Conservation (phyloP, 2,888 invertebrate species). For the Galerucella calmariensis region DNA sequence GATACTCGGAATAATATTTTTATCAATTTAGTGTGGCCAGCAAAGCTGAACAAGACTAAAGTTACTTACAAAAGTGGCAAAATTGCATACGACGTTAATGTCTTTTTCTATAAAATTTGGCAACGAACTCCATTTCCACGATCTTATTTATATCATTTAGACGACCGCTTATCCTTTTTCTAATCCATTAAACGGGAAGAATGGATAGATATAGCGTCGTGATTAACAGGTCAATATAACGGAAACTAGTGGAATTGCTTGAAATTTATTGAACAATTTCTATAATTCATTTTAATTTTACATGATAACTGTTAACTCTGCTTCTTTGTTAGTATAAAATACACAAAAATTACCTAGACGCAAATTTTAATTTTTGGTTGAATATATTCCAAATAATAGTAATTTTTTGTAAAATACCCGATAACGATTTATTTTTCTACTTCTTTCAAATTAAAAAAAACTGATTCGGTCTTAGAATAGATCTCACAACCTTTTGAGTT, state of each 20-base stretch:
- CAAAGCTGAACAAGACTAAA: background rate
- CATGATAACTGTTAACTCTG: background rate
- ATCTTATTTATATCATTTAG: constrained; percentile 34
- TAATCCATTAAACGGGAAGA: constrained; percentile 37
- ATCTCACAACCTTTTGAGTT: too few species aligned
- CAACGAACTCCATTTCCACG: constrained; percentile 31
- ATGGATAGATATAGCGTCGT: constrained; percentile 16
- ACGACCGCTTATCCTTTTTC: constrained; percentile 35
- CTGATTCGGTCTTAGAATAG: too few species aligned
- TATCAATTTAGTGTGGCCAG: constrained; percentile 8
- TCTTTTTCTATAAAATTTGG: constrained; percentile 41
- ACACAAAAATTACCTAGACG: too few species aligned
- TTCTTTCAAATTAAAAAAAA: too few species aligned
- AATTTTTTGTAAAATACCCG: too few species aligned
- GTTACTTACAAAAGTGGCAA: constrained; percentile 29
- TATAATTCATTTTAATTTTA: background rate
- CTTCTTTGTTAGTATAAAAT: too few species aligned
- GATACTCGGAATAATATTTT: constrained; percentile 3
- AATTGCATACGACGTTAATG: constrained; percentile 39
- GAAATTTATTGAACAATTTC: constrained; percentile 1
- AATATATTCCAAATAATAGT: too few species aligned
- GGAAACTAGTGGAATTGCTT: background rate
- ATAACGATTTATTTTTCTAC: too few species aligned
- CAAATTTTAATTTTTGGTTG: too few species aligned
- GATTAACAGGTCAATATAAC: constrained; percentile 27